Base-by-base conservation (phyloP, 2,113 vertebrate species). In the Aramus guarauna region DNA sequence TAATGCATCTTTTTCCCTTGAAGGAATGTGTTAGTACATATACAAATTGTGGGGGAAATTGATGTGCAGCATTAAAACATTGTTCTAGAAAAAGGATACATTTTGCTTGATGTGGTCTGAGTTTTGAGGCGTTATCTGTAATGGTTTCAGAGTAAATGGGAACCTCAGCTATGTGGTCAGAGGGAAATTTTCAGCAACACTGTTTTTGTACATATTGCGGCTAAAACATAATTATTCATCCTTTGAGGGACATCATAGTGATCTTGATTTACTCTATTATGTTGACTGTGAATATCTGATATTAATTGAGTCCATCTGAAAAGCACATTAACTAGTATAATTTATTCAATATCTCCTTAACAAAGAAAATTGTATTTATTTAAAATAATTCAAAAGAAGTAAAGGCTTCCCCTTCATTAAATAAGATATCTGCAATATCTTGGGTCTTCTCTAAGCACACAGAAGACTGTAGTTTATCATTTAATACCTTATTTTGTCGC, bases 281-380 rank as follows among this genome's bases (percentile, higher is more conserved):
- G 39, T 75, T 91, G 21, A 62, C 80, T 75, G 48, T 87, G 94
- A 96, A 85, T 95, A 87, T 92, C 69, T 62, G 27, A 59, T 93
- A 87, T 68, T 85, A 94, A 87, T 80, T 94, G 56, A 94, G 45
- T 93, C 89, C 45, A 69, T 66, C 85, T 93, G 62, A 90, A 93
- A 90, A 95, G 37, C 74, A 78, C 77, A 90, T 95, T 74, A 95
- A 69, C 77, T 45, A 26, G 13, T 64, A 66, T 94, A 94, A 95
- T 97, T 91, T 96, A 91, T 94, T 92, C 92, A 82, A 6, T 87
- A 79, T 89, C 73, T 73, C 34, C 87, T 92, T 87, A 95, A 86
- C 52, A 64, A 92, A 72, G 91, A 87, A 94, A 96, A 97, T 78
- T 37, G 16, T 85, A 78, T 95, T 87, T 94, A 74, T 86, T 84